Base-by-base conservation (phyloP, 2,113 vertebrate genomes). In the Indicator maculatus region DNA sequence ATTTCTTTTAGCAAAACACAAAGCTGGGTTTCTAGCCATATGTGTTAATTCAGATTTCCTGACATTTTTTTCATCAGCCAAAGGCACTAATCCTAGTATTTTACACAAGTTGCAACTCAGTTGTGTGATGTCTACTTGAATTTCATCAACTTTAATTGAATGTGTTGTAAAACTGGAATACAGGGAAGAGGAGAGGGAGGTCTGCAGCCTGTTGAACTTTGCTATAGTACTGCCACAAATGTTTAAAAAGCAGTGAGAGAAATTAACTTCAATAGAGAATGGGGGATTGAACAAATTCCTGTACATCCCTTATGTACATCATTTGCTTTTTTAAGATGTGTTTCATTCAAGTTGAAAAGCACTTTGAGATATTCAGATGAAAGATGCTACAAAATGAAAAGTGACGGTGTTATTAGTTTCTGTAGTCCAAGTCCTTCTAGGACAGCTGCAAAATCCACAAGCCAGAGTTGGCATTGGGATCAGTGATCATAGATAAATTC, bases 281-380 rank as follows among this genome's bases (percentile, higher is more conserved):
- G 12, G 17, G 20, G 20, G 23, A 53, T 39, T 66, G 47, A 78
- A 65, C 16, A 67, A 79, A 87, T 78, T 86, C 30, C 27, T 73
- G 0, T 55, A 71, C 0, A 1, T 47, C 47, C 28, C 33, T 65
- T 69, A 60, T 16, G 24, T 66, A n/a, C 61, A 79, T 58, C 21
- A 19, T 30, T 85, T 78, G 30, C 16, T 67, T 1, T 44, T 83
- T 20, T 66, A 52, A 83, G n/a, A n/a, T 70, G 36, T 53, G 20
- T 38, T 94, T 85, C 52, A 36, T 5, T 90, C 52, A 71, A 65
- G 30, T 21, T 86, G 47, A 70, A 94, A 95, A 87, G 9, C 24
- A 63, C 47, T 92, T 89, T 87, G 39, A 90, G 36, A 83, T 73
- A 23, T 69, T 80, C 64, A 86, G 60, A 94, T 89, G 64, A 95